Evolutionary conservation across 2,113 vertebrate genomes (phyloP).

Genomic region (Pelmatolapia mariae): DNA sequence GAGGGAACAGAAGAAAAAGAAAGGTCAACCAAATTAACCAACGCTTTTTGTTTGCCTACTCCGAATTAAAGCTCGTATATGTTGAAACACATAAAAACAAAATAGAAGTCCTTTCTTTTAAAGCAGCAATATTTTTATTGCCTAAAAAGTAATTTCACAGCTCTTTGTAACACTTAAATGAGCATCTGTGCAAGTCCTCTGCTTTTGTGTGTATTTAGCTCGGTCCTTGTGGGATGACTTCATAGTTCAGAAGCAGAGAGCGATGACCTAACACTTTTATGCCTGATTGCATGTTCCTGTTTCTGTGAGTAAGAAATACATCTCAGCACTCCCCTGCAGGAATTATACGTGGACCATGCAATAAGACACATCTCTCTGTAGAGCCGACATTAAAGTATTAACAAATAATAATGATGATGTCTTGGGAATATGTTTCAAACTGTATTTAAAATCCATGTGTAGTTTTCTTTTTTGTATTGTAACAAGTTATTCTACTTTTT

Average conservation of each 20-base stretch:
- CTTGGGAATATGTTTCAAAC: neutral
- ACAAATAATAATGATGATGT: neutral
- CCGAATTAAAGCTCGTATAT: neutral
- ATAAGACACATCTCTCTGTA: neutral
- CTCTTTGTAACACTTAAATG: neutral
- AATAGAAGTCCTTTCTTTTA: neutral
- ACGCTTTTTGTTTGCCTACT: neutral
- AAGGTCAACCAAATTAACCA: neutral
- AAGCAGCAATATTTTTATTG: neutral
- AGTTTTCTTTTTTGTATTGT: neutral
- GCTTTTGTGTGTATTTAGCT: neutral
- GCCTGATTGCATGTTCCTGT: neutral
- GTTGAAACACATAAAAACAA: neutral
- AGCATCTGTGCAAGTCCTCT: neutral
- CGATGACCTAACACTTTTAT: conserved; percentile 1
- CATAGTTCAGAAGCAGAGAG: neutral
- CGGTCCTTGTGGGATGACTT: neutral
- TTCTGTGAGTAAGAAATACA: neutral
- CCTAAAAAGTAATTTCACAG: neutral
- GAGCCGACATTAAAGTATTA: neutral
- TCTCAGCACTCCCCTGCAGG: neutral
- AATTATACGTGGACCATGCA: neutral
- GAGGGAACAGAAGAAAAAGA: neutral
- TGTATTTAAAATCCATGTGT: neutral
- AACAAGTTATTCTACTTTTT: neutral